Base-by-base conservation (phyloP, 2,113 vertebrate genomes). In the Leucopsar rothschildi region DNA sequence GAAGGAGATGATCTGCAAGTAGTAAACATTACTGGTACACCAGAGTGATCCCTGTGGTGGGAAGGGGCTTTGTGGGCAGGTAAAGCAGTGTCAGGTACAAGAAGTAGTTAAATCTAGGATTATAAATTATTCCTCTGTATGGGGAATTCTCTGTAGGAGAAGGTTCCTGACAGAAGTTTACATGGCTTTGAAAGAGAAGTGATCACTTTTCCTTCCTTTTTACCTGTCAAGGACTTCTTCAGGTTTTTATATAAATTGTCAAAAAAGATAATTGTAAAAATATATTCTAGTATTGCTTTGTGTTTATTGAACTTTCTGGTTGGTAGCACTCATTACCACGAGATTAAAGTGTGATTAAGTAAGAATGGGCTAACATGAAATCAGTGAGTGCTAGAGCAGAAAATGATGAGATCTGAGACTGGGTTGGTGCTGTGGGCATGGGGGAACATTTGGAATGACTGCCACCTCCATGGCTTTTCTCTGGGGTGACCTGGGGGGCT, bases 401-500 rank as follows among this genome's bases (percentile, higher is more conserved):
- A 71, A 5, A 39, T 45, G 0, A 24, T 6, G 25, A 23, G 15
- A n/a, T 71, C 9, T 64, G 66, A 45, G 80, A 8, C 6, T 10
- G 12, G 22, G 4, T 50, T 59, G 71, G n/a, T 71, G 31, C 50
- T 27, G 0, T 66, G 71, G 47, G 23, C 44, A 5, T 8, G 27
- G 57, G 8, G 24, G 8, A 28, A 4, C 9, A 1, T 70, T 31
- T 59, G 47, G 17, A 40, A 61, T 40, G 45, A 15, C 6, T 31
- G 35, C 4, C 16, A 19, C 16, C 73, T 52, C 60, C 0, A 4
- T 39, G 69, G 44, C 1, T 3, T 77, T 79, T n/a, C 68, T 40
- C 47, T 57, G 44, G 25, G 56, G 1, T 27, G 27, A 2, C 27
- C 0, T 1, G 7, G 4, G 59, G 14, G 7, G 27, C 65, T 69